Base-by-base conservation (phyloP, 1,140 invertebrate species). In the Geopemphigus sp. region DNA sequence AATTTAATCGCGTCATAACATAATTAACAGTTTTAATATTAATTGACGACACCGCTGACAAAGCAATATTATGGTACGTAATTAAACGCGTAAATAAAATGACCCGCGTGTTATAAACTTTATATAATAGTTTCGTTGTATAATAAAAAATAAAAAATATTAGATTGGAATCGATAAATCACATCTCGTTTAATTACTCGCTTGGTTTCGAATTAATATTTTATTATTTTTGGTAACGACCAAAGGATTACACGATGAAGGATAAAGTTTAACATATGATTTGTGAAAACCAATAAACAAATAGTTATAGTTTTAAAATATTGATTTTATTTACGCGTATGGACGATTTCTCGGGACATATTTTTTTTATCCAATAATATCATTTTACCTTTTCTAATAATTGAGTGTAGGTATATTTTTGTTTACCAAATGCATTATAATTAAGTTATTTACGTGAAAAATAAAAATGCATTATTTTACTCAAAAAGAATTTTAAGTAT, bases 201-300 rank as follows among this genome's bases (percentile, higher is more conserved):
- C 32, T 3, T 8, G 22, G n/a, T 45, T 66, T 39, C 1, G 17
- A n/a, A 45, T 19, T 45, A 24, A 45, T 39, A 45, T 45, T 14
- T 68, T 68, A 22, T 68, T 2, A 2, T 47, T 68, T 68, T 47
- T 68, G 47, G 64, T 68, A 24, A 68, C 47, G 64, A 68, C 64
- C 2, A 68, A 68, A 5, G 64, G 39, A 47, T 2, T 68, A 19
- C 47, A 47, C 5, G 64, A 68, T 47, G 14, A 24, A 47, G 64
- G 64, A 47, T 39, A 68, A 68, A 10, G 6, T 24, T 47, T 68
- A 26, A 24, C 39, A 24, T 68, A 68, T 12, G 17, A 47, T 15
- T 68, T 32, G 64, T 0, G 1, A 47, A n/a, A 39, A 4, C n/a
- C 14, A 66, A 68, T 47, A 68, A 68, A 47, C 39, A 15, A 47